Evolutionary conservation across 2,888 invertebrate species (phyloP), one percentile per base, ranked within the genome.

Genomic region (Bombylius discolor): DNA sequence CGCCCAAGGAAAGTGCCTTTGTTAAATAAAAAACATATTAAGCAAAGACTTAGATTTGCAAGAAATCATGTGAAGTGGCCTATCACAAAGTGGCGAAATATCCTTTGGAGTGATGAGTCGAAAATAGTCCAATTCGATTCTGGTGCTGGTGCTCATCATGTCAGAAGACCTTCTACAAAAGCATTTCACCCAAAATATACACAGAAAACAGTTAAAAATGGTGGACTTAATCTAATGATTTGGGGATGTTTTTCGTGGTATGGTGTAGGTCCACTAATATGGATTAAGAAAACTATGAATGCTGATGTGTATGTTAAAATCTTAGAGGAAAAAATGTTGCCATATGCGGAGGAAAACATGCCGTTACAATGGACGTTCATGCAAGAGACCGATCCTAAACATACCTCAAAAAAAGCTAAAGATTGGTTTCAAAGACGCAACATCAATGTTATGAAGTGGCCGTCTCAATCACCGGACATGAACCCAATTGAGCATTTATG

Each of bases 371-470:
- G 48, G 53, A 45, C 44, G 5, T 48, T 56, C 48, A 53, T 55
- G n/a, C 58, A 60, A 8, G 55, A 60, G 42, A 58, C 57, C 42
- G 58, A 56, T 49, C 54, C 58, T 11, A 58, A 58, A 45, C 56
- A 60, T 34, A 56, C 52, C 14, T 51, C 53, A 14, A 59, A 50
- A 13, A 42, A 47, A 34, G 51, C 53, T 11, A 53, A 50, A 50
- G 23, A 46, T 5, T 58, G 52, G 31, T 47, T 56, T 48, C 12
- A 7, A n/a, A 6, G 45, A 34, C 49, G 52, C n/a, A 46, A 39
- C 12, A 47, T 56, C 31, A 39, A 47, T 47, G 47, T 52, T 33
- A 12, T 55, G 34, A 49, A 51, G 23, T 56, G 51, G 53, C 53
- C 56, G 23, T 12, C 53, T 9, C 55, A 57, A 47, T 49, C 46